These are phyloP conservation scores for Coelopa frigida DNA, from an alignment of 1,140 invertebrate genomes.

Conservation along the genomic window DNA sequence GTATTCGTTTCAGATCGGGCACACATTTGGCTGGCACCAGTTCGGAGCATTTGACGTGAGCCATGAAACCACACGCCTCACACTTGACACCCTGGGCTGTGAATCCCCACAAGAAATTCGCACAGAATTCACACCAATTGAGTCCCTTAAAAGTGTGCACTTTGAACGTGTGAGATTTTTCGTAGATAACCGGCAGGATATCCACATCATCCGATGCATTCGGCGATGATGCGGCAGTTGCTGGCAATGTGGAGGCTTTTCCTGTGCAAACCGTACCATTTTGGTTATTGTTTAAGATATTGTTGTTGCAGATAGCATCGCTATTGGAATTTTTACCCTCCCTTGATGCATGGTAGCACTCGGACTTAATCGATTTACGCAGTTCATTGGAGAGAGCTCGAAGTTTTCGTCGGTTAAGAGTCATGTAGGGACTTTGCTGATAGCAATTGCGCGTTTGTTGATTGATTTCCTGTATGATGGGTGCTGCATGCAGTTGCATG, in stretches of 20 bases:
- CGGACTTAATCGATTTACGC: conserved; percentile 22
- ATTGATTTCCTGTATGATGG: conserved; percentile 61
- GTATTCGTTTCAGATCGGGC: conserved; percentile 78
- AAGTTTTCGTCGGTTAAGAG: conserved; percentile 61
- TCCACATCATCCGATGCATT: too few relatives aligned
- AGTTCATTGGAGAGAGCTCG: conserved; percentile 50
- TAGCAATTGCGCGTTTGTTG: conserved; percentile 68
- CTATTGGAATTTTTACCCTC: too few relatives aligned
- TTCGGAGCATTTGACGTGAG: conserved; percentile 79
- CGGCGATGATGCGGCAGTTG: too few relatives aligned
- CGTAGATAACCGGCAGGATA: conserved; percentile 36
- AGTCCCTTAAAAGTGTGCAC: conserved; percentile 79
- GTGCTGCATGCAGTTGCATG: conserved; percentile 71
- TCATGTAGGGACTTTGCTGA: conserved; percentile 81
- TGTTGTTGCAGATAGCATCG: too few relatives aligned
- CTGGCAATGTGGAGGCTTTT: too few relatives aligned
- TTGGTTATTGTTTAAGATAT: too few relatives aligned
- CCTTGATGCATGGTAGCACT: too few relatives aligned
- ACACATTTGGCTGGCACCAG: conserved; percentile 77
- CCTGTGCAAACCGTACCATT: too few relatives aligned
- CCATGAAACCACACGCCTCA: conserved; percentile 84
- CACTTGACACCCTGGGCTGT: conserved; percentile 88
- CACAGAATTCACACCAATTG: conserved; percentile 90
- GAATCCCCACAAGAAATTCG: conserved; percentile 92
- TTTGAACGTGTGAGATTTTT: conserved; percentile 67